Evolutionary conservation across 2,888 invertebrate species (phyloP).

Genomic region (Tyria jacobaeae): DNA sequence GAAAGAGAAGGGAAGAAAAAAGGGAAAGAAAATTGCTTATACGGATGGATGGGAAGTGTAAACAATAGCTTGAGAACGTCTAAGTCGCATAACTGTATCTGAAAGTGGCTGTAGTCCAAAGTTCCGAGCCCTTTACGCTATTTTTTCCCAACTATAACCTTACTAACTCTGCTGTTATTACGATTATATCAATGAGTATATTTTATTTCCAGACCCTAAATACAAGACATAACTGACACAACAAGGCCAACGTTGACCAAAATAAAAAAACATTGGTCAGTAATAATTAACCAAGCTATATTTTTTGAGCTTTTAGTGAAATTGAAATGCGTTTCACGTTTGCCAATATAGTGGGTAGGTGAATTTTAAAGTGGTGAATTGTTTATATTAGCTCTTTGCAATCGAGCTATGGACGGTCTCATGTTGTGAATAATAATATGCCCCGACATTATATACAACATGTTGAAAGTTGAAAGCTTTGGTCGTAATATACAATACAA

Average conservation of each 20-base stretch:
- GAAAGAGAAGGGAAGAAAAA: too few species aligned
- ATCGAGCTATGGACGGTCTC: neutral
- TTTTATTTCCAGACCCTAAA: neutral
- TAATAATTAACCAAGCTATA: constrained; percentile 6
- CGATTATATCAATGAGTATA: neutral
- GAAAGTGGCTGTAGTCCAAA: too few species aligned
- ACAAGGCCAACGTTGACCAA: neutral
- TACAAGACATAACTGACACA: neutral
- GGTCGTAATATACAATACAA: too few species aligned
- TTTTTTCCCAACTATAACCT: too few species aligned
- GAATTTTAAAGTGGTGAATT: constrained; percentile 11
- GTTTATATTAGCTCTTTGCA: constrained; percentile 4
- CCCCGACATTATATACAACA: neutral
- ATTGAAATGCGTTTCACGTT: constrained; percentile 11
- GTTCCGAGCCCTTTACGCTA: too few species aligned
- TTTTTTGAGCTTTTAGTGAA: constrained; percentile 9
- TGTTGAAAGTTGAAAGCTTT: too few species aligned
- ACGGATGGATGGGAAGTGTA: too few species aligned
- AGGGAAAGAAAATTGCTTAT: too few species aligned
- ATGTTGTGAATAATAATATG: neutral
- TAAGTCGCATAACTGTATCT: too few species aligned
- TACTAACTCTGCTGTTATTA: neutral
- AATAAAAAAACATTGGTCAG: constrained; percentile 1
- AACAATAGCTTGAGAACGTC: too few species aligned
- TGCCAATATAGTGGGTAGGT: neutral